Evolutionary conservation across 2,113 vertebrate species (phyloP), one percentile per base, ranked within the genome.

Genomic region (Empidonax alnorum): DNA sequence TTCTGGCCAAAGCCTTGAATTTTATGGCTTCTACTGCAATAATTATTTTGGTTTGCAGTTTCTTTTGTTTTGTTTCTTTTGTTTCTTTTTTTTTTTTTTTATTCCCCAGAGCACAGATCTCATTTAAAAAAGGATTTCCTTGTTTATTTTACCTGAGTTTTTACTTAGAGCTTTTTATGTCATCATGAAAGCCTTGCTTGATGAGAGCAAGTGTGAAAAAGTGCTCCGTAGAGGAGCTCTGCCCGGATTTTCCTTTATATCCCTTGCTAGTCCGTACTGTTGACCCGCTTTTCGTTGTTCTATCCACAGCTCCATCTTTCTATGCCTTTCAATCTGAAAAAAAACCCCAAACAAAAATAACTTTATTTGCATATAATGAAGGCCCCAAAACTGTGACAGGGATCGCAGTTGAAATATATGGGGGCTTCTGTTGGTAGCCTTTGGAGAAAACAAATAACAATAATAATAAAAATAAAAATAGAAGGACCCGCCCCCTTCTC

Each of bases 141-240:
- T 67, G 2, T 46, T 94, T 25, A 23, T 83, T 90, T 55, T 33
- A 31, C n/a, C 19, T 61, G 53, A 4, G 8, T 22, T 91, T 74
- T 94, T 76, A 19, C 72, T 56, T 30, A 17, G 17, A 31, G 4
- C 0, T 25, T 55, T 90, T 77, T 59, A 28, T 81, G 85, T 80
- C 67, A 18, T 31, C 0, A 0, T 28, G 15, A 72, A 79, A n/a
- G 20, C 33, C 25, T 39, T 49, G 14, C 24, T 81, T 3, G 1
- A 2, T 23, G 6, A 41, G 6, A 59, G 9, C 6, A 9, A 27
- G 10, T 3, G 4, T 30, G 7, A 52, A 6, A 1, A 67, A 46
- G 16, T 44, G 22, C 25, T 41, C 47, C 75, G 73, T 39, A 58
- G 68, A 24, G 22, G 16, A 4, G 13, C 58, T 56, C 8, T 17